phyloP scores from a whole-genome alignment of 1,140 invertebrate genomes.

The Musca domestica region DNA sequence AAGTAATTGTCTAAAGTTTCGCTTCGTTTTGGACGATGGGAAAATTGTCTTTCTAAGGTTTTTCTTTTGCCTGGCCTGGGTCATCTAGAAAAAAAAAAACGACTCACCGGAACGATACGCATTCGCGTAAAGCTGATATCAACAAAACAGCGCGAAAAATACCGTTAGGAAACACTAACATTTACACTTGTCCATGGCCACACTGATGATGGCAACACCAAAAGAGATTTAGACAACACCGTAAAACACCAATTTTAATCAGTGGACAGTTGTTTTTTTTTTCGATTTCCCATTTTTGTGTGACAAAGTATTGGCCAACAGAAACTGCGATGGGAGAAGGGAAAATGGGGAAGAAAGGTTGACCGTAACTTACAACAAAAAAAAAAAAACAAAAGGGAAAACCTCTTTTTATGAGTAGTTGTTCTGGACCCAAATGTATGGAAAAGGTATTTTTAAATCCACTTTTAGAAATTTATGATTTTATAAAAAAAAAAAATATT shows the following conservation, averaged over 20 bases:
- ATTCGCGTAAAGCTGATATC: not conserved
- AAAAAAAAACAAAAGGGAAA: not conserved
- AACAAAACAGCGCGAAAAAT: not conserved
- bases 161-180: slow-evolving; percentile 7
- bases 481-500: not conserved
- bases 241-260: slow-evolving; percentile 2
- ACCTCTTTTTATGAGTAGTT: no score
- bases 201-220: not conserved
- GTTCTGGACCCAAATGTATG: not conserved
- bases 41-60: slow-evolving; percentile 5
- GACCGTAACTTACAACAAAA: not conserved
- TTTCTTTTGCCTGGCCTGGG: not conserved
- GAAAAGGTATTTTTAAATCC: not conserved
- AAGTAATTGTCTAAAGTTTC: not conserved
- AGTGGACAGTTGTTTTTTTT: slow-evolving; percentile 12
- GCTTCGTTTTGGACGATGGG: not conserved
- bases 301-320: not conserved
- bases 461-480: not conserved
- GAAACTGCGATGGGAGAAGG: not conserved
- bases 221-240: not conserved
- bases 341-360: not conserved
- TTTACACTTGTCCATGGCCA: not conserved
- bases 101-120: not conserved
- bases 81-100: not conserved
- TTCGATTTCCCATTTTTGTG: not conserved